phyloP scores from a whole-genome alignment of 2,113 vertebrate species.

The Euleptes europaea region DNA sequence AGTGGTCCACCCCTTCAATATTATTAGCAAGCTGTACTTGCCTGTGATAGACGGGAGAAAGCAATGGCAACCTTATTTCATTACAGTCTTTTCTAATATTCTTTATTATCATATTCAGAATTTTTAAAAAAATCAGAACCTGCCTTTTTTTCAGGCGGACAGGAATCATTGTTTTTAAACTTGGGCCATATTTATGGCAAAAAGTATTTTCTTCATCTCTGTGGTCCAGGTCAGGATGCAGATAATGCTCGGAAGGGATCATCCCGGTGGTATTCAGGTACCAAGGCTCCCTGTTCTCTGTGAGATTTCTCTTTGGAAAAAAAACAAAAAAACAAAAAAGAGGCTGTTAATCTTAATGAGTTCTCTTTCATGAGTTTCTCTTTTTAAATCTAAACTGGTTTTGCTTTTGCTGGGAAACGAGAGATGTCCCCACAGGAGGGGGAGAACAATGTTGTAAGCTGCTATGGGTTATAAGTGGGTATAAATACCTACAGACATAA shows the following conservation, averaged over 20 bases:
- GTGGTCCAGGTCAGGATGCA: constrained; percentile 47
- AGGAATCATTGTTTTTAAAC: constrained; percentile 73
- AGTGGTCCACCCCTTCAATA: constrained; percentile 2
- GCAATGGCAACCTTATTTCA: not conserved
- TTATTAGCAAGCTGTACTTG: not conserved
- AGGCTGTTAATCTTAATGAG: not conserved
- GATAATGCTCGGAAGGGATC: constrained; percentile 42
- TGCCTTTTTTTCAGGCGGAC: constrained; percentile 57
- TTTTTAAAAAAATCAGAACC: constrained; percentile 30
- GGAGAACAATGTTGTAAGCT: too few relatives aligned
- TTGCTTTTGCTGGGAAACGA: not conserved
- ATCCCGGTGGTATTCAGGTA: not conserved
- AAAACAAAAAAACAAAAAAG: not conserved
- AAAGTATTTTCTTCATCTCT: constrained; percentile 34
- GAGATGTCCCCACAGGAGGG: not conserved
- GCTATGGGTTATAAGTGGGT: too few relatives aligned
- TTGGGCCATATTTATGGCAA: constrained; percentile 71
- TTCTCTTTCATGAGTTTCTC: not conserved
- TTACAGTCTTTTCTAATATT: not conserved
- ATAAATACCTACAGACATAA: too few relatives aligned
- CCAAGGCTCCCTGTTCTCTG: not conserved
- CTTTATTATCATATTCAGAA: not conserved
- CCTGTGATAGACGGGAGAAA: not conserved
- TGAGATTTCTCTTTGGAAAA: constrained; percentile 11
- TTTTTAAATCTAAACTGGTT: not conserved